Evolutionary conservation across 1,140 invertebrate species (phyloP).

Genomic region (Diabrotica virgifera): DNA sequence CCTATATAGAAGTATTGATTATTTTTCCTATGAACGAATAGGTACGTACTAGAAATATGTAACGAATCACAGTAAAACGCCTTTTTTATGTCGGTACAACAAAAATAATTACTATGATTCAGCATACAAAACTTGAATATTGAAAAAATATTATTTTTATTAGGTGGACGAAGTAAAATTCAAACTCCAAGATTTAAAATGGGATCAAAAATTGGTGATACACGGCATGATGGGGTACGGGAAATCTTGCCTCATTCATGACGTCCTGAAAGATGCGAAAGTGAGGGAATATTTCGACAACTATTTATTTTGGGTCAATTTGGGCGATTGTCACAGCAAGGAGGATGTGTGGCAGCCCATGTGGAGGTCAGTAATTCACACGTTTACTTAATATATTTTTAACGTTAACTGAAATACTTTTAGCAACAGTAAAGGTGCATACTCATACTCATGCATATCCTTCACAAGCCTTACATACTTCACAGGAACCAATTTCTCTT

Average conservation of each 20-base stretch:
- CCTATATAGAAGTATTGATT: too few species aligned
- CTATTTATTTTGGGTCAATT: conserved; percentile 31
- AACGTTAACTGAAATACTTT: too few species aligned
- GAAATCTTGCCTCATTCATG: conserved; percentile 32
- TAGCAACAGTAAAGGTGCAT: too few species aligned
- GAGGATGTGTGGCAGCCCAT: conserved; percentile 21
- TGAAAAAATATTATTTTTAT: conserved; percentile 5
- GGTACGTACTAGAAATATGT: too few species aligned
- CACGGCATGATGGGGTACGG: conserved; percentile 31
- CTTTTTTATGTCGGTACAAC: too few species aligned
- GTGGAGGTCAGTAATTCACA: conserved; percentile 21
- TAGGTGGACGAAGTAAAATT: conserved; percentile 23
- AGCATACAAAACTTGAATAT: background rate
- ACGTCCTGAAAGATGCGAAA: conserved; percentile 24
- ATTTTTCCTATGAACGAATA: too few species aligned
- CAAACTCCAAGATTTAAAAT: conserved; percentile 14
- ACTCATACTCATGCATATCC: too few species aligned
- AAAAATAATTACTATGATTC: too few species aligned
- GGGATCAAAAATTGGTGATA: conserved; percentile 23
- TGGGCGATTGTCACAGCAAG: conserved; percentile 22
- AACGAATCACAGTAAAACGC: too few species aligned
- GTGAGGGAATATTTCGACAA: conserved; percentile 23
- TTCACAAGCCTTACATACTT: too few species aligned
- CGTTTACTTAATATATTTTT: background rate
- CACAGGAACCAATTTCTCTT: too few species aligned